These are phyloP conservation scores for Drosophila trichaetosa DNA, from an alignment of 2,888 invertebrate species.

Conservation along the genomic window DNA sequence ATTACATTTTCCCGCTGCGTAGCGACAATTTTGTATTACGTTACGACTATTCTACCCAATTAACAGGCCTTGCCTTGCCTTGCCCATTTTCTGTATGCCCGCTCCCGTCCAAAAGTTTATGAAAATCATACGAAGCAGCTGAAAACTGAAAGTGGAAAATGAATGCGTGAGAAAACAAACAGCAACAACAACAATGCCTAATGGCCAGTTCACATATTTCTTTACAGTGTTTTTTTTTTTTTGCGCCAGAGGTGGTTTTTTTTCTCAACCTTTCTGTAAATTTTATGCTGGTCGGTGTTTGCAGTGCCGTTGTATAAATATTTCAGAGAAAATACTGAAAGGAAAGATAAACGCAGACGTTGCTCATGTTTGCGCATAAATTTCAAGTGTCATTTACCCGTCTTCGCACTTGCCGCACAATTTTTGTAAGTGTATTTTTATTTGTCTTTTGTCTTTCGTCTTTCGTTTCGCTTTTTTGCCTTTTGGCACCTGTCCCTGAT, in stretches of 20 bases:
- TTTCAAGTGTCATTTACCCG: conserved; percentile 79
- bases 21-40: conserved; percentile 46
- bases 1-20: conserved; percentile 53
- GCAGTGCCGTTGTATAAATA: conserved; percentile 66
- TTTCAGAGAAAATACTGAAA: conserved; percentile 48
- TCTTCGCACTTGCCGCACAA: conserved; percentile 57
- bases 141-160: conserved; percentile 76
- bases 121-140: conserved; percentile 61
- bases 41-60: conserved; percentile 62
- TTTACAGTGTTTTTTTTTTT: conserved; percentile 15
- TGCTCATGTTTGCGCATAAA: conserved; percentile 74
- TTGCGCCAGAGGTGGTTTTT: conserved; percentile 4
- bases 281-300: conserved; percentile 67
- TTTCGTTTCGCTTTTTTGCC: conserved; percentile 37
- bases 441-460: conserved; percentile 27
- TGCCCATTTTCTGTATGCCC: conserved; percentile 35
- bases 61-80: conserved; percentile 51
- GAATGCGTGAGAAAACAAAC: conserved; percentile 74
- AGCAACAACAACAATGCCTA: conserved; percentile 55
- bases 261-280: conserved; percentile 26
- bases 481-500: conserved; percentile 73
- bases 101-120: conserved; percentile 60
- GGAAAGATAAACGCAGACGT: conserved; percentile 53
- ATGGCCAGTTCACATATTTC: conserved; percentile 44
- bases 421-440: conserved; percentile 30